phyloP scores from a whole-genome alignment of 2,113 vertebrate species.

The Salvator merianae region DNA sequence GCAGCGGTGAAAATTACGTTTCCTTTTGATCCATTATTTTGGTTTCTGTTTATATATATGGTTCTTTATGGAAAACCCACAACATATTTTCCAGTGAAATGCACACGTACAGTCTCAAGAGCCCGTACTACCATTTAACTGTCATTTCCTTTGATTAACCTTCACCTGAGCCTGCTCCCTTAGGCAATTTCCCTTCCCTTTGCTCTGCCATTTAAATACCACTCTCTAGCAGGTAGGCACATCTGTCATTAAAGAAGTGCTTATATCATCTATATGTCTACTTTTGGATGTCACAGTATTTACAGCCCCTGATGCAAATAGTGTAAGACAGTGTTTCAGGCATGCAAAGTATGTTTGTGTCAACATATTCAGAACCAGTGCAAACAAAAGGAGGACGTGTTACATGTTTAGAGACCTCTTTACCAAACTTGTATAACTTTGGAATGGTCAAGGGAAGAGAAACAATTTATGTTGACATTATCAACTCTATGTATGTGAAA shows the following conservation, averaged over 20 bases:
- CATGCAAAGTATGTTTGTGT: not conserved
- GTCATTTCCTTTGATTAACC: constrained; percentile 83
- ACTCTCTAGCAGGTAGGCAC: constrained; percentile 50
- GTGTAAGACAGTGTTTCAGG: not conserved
- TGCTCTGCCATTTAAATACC: constrained; percentile 49
- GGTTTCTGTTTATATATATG: constrained; percentile 38
- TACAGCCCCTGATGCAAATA: not conserved
- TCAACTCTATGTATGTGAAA: not conserved
- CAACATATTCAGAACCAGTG: not conserved
- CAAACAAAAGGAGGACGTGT: not conserved
- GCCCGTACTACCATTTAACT: constrained; percentile 67
- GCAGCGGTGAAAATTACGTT: rapidly evolving
- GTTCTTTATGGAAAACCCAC: constrained; percentile 39
- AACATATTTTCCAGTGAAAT: constrained; percentile 51
- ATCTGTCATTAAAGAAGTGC: constrained; percentile 6
- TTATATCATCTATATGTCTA: not conserved
- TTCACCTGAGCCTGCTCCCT: constrained; percentile 69
- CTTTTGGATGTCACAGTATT: not conserved
- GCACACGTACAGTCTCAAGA: constrained; percentile 51
- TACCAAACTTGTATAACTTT: not conserved
- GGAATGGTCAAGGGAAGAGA: not conserved
- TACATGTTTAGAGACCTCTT: not conserved
- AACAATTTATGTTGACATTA: not conserved
- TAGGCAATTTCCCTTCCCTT: constrained; percentile 59
- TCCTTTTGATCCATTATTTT: constrained; percentile 24